A percentile compares a stretch with the other conserved stretches of the same genome.
Evolutionary conservation across 2,888 invertebrate species (phyloP).

Genomic region (Arenicola marina): DNA sequence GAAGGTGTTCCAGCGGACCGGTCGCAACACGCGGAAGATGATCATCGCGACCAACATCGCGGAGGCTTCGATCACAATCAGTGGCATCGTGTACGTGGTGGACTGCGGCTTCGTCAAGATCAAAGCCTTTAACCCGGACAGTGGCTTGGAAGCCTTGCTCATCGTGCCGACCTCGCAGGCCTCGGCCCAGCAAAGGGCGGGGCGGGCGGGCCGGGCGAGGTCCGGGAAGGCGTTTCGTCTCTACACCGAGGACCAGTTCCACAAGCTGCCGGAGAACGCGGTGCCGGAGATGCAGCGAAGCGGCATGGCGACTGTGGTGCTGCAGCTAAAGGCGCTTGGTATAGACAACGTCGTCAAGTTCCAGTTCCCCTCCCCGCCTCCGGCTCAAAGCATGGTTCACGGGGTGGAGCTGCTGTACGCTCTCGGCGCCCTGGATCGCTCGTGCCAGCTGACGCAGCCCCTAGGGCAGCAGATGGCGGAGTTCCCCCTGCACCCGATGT

Average conservation of each 20-base stretch:
- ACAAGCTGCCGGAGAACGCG: constrained; percentile 72
- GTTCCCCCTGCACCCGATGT: constrained; percentile 84
- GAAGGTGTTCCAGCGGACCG: constrained; percentile 73
- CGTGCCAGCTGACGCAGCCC: constrained; percentile 77
- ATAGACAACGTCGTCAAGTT: constrained; percentile 89
- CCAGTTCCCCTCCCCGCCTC: constrained; percentile 90
- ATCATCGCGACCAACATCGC: constrained; percentile 95
- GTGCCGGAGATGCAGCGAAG: constrained; percentile 93
- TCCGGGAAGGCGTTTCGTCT: constrained; percentile 71
- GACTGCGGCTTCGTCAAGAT: constrained; percentile 96
- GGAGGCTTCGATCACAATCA: constrained; percentile 94
- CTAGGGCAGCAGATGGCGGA: constrained; percentile 87
- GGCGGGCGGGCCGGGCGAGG: constrained; percentile 84
- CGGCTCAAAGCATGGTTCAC: constrained; percentile 81
- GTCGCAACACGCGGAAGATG: constrained; percentile 79
- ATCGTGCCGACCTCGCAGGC: constrained; percentile 83
- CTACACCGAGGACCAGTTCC: constrained; percentile 73
- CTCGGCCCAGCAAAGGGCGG: constrained; percentile 89
- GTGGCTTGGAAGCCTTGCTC: constrained; percentile 71
- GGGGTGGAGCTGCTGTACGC: constrained; percentile 88
- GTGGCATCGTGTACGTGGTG: constrained; percentile 89
- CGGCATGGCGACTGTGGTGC: constrained; percentile 80
- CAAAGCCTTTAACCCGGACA: constrained; percentile 82
- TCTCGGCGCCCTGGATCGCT: constrained; percentile 74
- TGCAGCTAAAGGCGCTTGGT: constrained; percentile 92